phyloP scores from a whole-genome alignment of 2,113 vertebrate species.

The Naja naja region DNA sequence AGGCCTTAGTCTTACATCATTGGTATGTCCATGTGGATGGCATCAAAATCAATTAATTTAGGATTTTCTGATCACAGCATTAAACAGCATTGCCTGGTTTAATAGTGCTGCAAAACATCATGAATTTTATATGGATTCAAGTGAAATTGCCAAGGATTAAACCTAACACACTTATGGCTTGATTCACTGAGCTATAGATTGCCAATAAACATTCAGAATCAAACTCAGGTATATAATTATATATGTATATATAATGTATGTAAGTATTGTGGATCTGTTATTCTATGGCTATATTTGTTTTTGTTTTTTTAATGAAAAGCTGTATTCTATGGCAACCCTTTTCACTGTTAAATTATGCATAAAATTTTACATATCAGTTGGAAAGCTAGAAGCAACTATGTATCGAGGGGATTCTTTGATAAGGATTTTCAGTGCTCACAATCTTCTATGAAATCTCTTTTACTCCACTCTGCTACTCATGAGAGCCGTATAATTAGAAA shows the following conservation, averaged over 20 bases:
- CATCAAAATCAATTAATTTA: background rate
- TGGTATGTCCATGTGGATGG: background rate
- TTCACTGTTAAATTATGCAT: slow-evolving; percentile 12
- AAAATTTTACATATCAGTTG: slow-evolving; percentile 19
- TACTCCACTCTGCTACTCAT: background rate
- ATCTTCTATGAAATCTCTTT: slow-evolving; percentile 9
- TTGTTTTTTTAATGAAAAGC: background rate
- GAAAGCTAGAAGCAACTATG: background rate
- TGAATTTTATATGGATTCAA: background rate
- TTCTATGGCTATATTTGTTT: background rate
- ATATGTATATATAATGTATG: background rate
- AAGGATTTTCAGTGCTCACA: background rate
- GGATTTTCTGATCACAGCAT: background rate
- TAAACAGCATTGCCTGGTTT: background rate
- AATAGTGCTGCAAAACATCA: background rate
- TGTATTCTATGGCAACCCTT: slow-evolving; percentile 20
- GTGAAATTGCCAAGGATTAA: background rate
- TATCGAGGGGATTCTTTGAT: background rate
- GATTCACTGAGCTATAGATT: background rate
- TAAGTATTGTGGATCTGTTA: background rate
- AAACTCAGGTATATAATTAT: background rate
- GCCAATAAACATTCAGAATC: background rate
- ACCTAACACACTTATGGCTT: background rate
- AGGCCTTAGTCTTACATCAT: background rate
- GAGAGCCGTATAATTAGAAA: background rate